Evolutionary conservation across 2,797 vertebrate species (phyloP), one percentile per base, ranked within the genome.

Genomic region (Pangasius krempfi): DNA sequence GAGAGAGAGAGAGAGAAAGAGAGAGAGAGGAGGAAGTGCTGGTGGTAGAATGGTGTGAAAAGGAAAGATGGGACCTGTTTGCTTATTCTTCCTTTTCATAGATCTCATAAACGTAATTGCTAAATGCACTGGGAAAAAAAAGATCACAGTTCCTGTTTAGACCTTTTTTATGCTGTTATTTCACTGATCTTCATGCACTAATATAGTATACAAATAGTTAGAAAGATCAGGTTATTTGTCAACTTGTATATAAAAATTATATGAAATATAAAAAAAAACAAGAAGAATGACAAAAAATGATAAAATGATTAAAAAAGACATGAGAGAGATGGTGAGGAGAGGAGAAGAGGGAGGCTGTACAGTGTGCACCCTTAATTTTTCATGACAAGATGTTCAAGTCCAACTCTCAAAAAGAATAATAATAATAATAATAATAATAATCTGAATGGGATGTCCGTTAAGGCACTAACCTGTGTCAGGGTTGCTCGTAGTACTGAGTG

Each of bases 401-500:
- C 12, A 47, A 44, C 37, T 44, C 37, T 44, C 20, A 13, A 4
- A 5, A 70, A 37, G 4, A 5, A 66, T 1, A n/a, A 66, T 4
- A 30, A 68, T 18, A 5, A 2, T 66, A 14, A 66, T 66, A 5
- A 33, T 66, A 5, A n/a, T 64, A 12, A 68, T 10, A 73, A 25
- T 58, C 16, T 25, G 10, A 40, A 82, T n/a, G 3, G 22, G 37
- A 62, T 3, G 56, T 54, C 22, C 10, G 25, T 58, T 58, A 37
- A 12, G 9, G 12, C 78, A 88, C 97, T 96, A 93, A 99, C 98
- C 99, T 97, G 96, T 92, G 90, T 98, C 98, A 64, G 93, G 93
- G 92, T 95, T 95, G 93, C 95, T 95, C 64, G 96, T 96, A 75
- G 98, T 97, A 93, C 98, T 99, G 91, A 99, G 97, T 25, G 99